Base-by-base conservation (phyloP, 1,140 invertebrate species). In the Danaus plexippus region DNA sequence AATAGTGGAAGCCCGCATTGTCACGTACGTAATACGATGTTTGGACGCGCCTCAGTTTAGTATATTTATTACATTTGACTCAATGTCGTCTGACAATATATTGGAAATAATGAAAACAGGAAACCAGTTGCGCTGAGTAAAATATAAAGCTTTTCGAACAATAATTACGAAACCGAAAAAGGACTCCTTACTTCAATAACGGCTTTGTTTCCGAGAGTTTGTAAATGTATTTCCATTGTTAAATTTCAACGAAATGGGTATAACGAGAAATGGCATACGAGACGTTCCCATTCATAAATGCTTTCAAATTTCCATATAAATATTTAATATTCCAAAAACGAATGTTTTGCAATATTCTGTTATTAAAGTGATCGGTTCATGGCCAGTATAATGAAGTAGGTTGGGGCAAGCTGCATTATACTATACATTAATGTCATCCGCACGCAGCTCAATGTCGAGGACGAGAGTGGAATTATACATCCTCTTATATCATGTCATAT, bases 311-410 rank as follows among this genome's bases (percentile, higher is more conserved):
- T 0, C 7, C 22, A 32, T 32, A 32, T 32, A 32, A 32, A 32
- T 32, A 32, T 32, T 32, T 32, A 32, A 32, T 32, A 32, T 32
- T 32, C 22, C 5, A 32, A 32, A 32, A 32, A 7, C 2, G 22
- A 7, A 41, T 43, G 41, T 52, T 43, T 45, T 45, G 43, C 43
- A 41, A 52, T 13, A 52, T 52, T 52, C 11, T 13, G 50, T 43
- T 52, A 13, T 18, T 12, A 51, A 85, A 77, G 82, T 82, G 73
- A 80, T 71, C 59, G 44, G 75, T 73, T 84, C 83, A 84, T 75
- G 79, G 77, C 56, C 79, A 69, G 54, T 65, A 73, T 71, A 72
- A 79, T 81, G 75, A 64, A 59, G 54, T 48, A 73, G 75, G 79
- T 73, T 75, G 71, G 77, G 80, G 77, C 67, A 73, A 74, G 69